Conservation (phyloP, 2,797 vertebrate species). For the Echeneis naucrates region DNA sequence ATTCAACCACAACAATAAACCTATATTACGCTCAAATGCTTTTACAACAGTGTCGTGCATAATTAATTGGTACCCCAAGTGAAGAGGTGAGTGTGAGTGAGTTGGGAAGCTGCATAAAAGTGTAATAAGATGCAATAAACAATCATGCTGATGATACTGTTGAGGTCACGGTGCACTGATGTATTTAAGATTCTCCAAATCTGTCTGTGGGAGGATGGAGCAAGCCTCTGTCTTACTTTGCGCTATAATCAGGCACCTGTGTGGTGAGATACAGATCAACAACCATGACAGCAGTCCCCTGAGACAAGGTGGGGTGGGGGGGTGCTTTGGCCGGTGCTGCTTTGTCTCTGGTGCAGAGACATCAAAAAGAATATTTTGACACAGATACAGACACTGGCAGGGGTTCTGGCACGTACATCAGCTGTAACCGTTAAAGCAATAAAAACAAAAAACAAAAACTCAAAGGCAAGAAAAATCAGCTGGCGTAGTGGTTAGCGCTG, state of each 20-base stretch:
- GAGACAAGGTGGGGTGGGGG: slow-evolving; percentile 3
- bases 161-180: background rate
- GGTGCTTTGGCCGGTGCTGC: slow-evolving; percentile 16
- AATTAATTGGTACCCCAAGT: slow-evolving; percentile 40
- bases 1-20: slow-evolving; percentile 37
- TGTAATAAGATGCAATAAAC: slow-evolving; percentile 29
- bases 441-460: slow-evolving; percentile 14
- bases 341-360: slow-evolving; percentile 49
- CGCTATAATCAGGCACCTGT: slow-evolving; percentile 32
- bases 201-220: background rate
- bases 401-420: slow-evolving; percentile 43
- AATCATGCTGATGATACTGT: slow-evolving; percentile 11
- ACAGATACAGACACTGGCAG: slow-evolving; percentile 41
- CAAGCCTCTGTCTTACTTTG: background rate
- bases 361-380: slow-evolving; percentile 52
- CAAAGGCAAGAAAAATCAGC: slow-evolving; percentile 33
- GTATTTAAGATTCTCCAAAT: slow-evolving; percentile 16
- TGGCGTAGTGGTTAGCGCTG: no score
- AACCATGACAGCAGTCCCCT: slow-evolving; percentile 34
- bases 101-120: slow-evolving; percentile 28
- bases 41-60: slow-evolving; percentile 33
- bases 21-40: slow-evolving; percentile 32
- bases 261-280: slow-evolving; percentile 46
- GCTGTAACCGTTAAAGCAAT: slow-evolving; percentile 58
- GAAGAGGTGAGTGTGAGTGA: slow-evolving; percentile 15